Base-by-base conservation (phyloP, 2,797 vertebrate species). In the Sitta carolinensis region DNA sequence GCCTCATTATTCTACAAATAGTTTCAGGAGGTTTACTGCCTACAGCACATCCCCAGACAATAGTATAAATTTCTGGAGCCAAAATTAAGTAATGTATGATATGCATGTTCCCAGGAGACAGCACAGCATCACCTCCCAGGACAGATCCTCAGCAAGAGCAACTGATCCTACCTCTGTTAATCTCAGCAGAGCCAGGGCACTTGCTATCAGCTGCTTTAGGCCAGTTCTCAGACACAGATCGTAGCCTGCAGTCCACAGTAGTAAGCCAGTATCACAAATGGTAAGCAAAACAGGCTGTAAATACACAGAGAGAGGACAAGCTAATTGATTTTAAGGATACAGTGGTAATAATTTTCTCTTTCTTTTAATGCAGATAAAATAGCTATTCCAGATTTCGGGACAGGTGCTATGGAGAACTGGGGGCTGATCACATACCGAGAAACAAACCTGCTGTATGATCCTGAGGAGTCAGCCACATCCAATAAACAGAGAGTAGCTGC, bases 361-460 rank as follows among this genome's bases (percentile, higher is more conserved):
- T 89, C 67, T 95, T 89, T 92, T 78, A 48, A 80, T 96, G 11
- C 89, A 99, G 99, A 99, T 98, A 97, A 99, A 97, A 99, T 99
- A 55, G 99, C 99, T 87, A 99, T 99, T 96, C 99, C 99, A 96
- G 99, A 99, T 96, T 99, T 99, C 36, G 99, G 99, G 16, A 99
- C 99, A 0, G 99, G 99, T 38, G 99, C 99, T 48, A 99, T 99
- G 99, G 99, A 99, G 96, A 99, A 99, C 98, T 99, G 99, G 99
- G 99, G 99, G 8, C 98, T 99, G 66, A 97, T 99, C 96, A 99
- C 99, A 48, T 99, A 99, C 97, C 97, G 99, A 93, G 99, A 99
- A 96, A 99, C 98, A 38, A 99, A 99, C 95, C 96, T 99, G 89
- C 98, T 99, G 58, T 99, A 98, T 27, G 99, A 99, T 90, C 96